A percentile compares a stretch with the other conserved stretches of the same genome.
Conservation (phyloP, 2,797 vertebrate species). For the Erpetoichthys calabaricus region DNA sequence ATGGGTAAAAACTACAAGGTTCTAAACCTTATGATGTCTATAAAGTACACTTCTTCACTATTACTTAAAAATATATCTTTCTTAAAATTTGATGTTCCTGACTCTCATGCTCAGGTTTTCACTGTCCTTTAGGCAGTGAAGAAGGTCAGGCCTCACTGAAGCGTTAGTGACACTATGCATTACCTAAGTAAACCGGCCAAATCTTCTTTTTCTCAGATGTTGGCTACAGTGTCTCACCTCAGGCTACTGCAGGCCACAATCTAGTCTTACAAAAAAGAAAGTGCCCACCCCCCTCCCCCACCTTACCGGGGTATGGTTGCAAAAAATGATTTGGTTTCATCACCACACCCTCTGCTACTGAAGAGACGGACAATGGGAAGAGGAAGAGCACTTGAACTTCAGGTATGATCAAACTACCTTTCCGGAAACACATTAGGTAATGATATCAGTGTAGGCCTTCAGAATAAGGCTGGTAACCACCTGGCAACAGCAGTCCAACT, state of each 20-base stretch:
- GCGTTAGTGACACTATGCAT: slow-evolving; percentile 6
- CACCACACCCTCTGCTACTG: slow-evolving; percentile 44
- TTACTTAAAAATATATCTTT: no score
- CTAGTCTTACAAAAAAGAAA: slow-evolving; percentile 16
- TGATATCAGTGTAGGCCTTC: slow-evolving; percentile 29
- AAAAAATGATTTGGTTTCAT: slow-evolving; percentile 40
- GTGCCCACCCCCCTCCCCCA: slow-evolving; percentile 26
- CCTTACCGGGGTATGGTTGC: slow-evolving; percentile 43
- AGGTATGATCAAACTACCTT: slow-evolving; percentile 20
- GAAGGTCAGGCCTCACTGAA: slow-evolving; percentile 3
- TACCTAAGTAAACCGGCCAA: slow-evolving; percentile 24
- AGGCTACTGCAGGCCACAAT: neutral
- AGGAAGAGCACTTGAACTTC: neutral
- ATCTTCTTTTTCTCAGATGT: slow-evolving; percentile 39
- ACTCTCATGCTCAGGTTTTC: slow-evolving; percentile 21
- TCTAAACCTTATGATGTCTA: no score
- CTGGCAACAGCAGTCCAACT: neutral
- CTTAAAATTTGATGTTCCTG: slow-evolving; percentile 22
- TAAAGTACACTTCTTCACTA: no score
- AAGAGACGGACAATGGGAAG: slow-evolving; percentile 10
- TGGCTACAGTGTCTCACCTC: slow-evolving; percentile 13
- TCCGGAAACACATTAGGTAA: slow-evolving; percentile 28
- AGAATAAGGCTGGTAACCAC: slow-evolving; percentile 18
- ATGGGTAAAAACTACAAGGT: no score
- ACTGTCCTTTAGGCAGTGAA: neutral